These are phyloP conservation scores for Diuraphis noxia DNA, from an alignment of 1,140 invertebrate genomes.

Conservation along the genomic window DNA sequence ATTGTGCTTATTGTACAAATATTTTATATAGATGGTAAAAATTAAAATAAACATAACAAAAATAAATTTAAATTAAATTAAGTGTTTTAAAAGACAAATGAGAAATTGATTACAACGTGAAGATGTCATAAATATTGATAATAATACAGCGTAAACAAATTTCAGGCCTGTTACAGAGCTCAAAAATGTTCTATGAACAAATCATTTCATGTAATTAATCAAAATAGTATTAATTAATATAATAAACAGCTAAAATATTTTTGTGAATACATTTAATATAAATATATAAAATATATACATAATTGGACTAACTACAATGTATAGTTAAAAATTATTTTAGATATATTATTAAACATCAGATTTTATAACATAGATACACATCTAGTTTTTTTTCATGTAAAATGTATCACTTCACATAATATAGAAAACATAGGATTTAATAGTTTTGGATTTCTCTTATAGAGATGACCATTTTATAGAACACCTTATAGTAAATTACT, in stretches of 20 bases:
- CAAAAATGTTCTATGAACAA: not conserved
- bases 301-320: not conserved
- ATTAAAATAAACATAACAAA: too few relatives aligned
- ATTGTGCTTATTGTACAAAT: too few relatives aligned
- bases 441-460: not conserved
- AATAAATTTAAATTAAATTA: not conserved
- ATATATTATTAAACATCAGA: not conserved
- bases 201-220: not conserved
- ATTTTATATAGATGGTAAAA: too few relatives aligned
- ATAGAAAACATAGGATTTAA: too few relatives aligned
- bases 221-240: not conserved
- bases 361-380: not conserved
- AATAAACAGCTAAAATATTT: not conserved
- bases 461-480: not conserved
- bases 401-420: not conserved
- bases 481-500: not conserved
- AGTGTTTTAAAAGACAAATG: not conserved
- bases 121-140: not conserved
- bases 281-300: not conserved
- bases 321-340: not conserved
- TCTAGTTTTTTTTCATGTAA: not conserved
- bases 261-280: not conserved
- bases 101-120: not conserved
- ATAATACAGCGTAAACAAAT: not conserved
- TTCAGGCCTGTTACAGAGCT: not conserved